These are phyloP conservation scores for Drosophila paulistorum DNA, from an alignment of 1,140 invertebrate genomes.

Conservation along the genomic window DNA sequence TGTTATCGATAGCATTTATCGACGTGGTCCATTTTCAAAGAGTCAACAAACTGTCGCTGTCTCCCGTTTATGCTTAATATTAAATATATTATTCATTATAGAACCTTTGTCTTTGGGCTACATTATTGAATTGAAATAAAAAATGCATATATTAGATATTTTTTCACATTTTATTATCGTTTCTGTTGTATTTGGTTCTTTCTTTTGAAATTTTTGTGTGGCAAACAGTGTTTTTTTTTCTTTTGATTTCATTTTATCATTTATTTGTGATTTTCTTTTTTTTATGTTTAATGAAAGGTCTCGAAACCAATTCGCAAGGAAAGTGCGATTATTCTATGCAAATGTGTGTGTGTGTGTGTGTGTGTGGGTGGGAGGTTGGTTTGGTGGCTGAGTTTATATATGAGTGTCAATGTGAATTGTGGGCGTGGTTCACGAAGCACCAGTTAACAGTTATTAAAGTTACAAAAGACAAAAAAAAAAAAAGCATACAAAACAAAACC, in stretches of 20 bases:
- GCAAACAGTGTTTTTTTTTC: neutral
- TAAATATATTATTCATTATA: no score
- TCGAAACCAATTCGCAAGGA: slow-evolving; percentile 1
- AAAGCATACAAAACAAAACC: slow-evolving; percentile 25
- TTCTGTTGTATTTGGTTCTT: slow-evolving; percentile 25
- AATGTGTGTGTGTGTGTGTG: slow-evolving; percentile 3
- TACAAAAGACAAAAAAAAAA: slow-evolving; percentile 44
- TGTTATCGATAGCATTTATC: no score
- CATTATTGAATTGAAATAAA: neutral
- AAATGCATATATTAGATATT: neutral
- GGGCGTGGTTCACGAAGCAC: slow-evolving; percentile 63
- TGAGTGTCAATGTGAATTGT: slow-evolving; percentile 19
- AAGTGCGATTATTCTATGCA: neutral
- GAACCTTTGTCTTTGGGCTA: no score
- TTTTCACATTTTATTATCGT: slow-evolving; percentile 17
- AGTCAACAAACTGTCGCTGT: no score
- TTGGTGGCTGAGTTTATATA: slow-evolving; percentile 8
- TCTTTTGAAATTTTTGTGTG: slow-evolving; percentile 15
- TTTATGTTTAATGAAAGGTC: neutral
- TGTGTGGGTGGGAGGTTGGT: neutral
- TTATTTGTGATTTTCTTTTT: slow-evolving; percentile 1
- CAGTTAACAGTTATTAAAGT: slow-evolving; percentile 53
- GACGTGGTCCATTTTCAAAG: no score
- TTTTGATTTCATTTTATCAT: slow-evolving; percentile 2
- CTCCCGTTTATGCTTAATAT: no score